A percentile compares a stretch with the other conserved stretches of the same genome.
phyloP scores from a whole-genome alignment of 2,113 vertebrate genomes.

The Erinaceus europaeus region DNA sequence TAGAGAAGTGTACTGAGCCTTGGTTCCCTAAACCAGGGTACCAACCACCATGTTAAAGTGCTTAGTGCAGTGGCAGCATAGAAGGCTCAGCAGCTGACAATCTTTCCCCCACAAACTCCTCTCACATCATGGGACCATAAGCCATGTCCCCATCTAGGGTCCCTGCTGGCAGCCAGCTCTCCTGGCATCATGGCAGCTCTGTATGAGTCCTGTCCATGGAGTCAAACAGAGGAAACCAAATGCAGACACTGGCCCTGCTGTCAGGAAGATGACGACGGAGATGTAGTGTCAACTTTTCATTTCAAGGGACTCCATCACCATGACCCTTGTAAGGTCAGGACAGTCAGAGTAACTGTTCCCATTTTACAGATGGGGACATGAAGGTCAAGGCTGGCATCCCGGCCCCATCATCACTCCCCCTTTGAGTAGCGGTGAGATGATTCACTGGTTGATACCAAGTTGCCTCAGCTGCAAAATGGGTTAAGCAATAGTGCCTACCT shows the following conservation, averaged over 20 bases:
- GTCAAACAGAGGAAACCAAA: neutral
- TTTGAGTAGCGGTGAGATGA: neutral
- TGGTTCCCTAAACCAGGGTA: neutral
- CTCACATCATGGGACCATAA: neutral
- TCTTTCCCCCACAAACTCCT: neutral
- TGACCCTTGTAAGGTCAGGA: neutral
- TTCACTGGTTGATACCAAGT: neutral
- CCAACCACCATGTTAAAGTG: too few relatives aligned
- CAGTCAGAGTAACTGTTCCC: neutral
- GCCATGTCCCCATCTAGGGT: neutral
- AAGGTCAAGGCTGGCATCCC: neutral
- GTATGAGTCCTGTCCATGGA: neutral
- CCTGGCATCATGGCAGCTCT: neutral
- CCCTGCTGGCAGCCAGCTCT: neutral
- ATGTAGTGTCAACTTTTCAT: neutral
- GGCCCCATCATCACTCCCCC: too few relatives aligned
- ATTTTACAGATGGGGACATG: neutral
- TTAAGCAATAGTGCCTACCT: neutral
- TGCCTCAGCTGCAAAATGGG: neutral
- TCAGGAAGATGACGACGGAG: neutral
- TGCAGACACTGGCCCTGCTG: neutral
- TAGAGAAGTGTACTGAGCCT: neutral
- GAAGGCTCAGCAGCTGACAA: neutral
- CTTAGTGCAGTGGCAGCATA: neutral
- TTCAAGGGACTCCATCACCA: neutral